Conservation (phyloP, 2,113 vertebrate genomes). For the Xenopus laevis region DNA sequence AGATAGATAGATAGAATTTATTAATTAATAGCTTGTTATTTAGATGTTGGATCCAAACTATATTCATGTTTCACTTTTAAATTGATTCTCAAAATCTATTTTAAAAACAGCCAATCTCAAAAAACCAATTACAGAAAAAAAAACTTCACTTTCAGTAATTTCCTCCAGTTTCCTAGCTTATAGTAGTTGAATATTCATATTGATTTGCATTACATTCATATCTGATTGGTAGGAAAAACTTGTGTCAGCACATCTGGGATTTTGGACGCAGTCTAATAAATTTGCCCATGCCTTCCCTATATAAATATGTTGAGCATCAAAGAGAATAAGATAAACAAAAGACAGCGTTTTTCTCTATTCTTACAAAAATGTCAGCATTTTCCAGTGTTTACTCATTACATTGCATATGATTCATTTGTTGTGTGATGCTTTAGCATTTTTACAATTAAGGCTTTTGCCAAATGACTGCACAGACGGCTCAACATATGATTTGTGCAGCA, state of each 20-base stretch:
- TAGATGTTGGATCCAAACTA: no score
- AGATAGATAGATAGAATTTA: no score
- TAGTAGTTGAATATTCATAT: constrained; percentile 20
- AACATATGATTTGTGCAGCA: neutral
- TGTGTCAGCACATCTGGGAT: constrained; percentile 19
- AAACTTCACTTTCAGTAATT: no score
- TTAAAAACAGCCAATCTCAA: no score
- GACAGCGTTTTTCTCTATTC: neutral
- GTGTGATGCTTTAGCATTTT: constrained; percentile 32
- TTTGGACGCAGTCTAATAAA: constrained; percentile 12
- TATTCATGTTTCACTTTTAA: no score
- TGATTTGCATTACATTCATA: constrained; percentile 25
- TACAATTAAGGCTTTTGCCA: neutral
- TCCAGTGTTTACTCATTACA: constrained; percentile 29
- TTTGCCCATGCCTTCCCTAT: neutral
- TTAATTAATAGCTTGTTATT: no score
- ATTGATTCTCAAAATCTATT: no score
- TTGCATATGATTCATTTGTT: constrained; percentile 42
- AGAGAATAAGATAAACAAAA: neutral
- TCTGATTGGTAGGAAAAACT: constrained; percentile 3
- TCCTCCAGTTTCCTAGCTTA: no score
- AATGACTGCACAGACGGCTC: neutral
- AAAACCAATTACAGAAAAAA: no score
- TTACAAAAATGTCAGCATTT: constrained; percentile 26
- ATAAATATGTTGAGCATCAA: neutral